phyloP scores from a whole-genome alignment of 2,113 vertebrate species.

The Malurus elegans region DNA sequence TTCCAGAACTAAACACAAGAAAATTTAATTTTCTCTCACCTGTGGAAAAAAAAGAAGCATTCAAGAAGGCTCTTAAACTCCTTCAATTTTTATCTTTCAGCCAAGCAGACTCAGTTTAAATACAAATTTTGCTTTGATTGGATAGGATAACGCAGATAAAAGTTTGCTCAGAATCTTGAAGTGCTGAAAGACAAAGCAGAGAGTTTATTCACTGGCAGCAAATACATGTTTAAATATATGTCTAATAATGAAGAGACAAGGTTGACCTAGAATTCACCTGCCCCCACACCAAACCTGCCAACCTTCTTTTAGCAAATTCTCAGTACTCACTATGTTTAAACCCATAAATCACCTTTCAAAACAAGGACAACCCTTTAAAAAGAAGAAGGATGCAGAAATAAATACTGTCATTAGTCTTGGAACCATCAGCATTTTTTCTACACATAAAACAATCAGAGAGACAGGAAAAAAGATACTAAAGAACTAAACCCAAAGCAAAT shows the following conservation, averaged over 20 bases:
- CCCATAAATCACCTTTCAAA: background rate
- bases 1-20: background rate
- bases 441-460: conserved; percentile 1
- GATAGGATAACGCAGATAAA: background rate
- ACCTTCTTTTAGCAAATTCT: background rate
- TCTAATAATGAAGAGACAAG: background rate
- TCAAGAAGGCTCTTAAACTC: background rate
- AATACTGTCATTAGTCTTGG: background rate
- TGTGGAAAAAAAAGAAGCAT: background rate
- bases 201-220: background rate
- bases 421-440: background rate
- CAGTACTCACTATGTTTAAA: background rate
- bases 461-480: background rate
- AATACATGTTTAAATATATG: background rate
- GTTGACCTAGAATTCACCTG: background rate
- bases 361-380: background rate
- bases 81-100: background rate
- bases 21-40: conserved; percentile 14
- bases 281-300: background rate
- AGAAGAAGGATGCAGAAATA: background rate
- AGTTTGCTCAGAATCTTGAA: background rate
- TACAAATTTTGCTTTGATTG: background rate
- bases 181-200: background rate
- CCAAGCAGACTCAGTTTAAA: background rate
- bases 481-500: conserved; percentile 16